phyloP scores from a whole-genome alignment of 2,888 invertebrate genomes.

The Creontiades dilutus region DNA sequence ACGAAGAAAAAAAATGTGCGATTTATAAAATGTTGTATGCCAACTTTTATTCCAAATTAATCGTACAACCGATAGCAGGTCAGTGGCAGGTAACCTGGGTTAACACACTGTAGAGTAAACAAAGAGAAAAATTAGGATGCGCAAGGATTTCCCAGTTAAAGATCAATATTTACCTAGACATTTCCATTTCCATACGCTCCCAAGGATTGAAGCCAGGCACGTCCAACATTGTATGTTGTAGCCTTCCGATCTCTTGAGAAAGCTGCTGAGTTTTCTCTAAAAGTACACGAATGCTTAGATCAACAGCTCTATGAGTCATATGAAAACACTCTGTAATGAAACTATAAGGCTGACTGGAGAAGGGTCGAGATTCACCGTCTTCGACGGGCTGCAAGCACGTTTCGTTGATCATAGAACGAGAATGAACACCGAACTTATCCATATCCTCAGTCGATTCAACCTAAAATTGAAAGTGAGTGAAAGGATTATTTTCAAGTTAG shows the following conservation, averaged over 20 bases:
- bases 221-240: conserved; percentile 80
- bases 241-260: conserved; percentile 84
- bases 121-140: too few species aligned
- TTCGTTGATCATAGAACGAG: conserved; percentile 85
- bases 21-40: too few species aligned
- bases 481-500: not conserved
- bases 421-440: conserved; percentile 83
- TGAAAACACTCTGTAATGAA: conserved; percentile 96
- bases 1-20: too few species aligned
- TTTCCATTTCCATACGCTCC: conserved; percentile 80
- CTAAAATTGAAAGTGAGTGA: conserved; percentile 52
- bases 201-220: conserved; percentile 81
- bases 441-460: conserved; percentile 79
- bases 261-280: conserved; percentile 84
- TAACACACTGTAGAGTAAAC: too few species aligned
- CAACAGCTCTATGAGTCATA: conserved; percentile 90
- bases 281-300: conserved; percentile 86
- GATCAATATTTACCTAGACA: conserved; percentile 72
- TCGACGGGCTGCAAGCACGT: conserved; percentile 88
- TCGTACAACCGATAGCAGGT: too few species aligned
- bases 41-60: too few species aligned
- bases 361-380: conserved; percentile 75
- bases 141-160: too few species aligned
- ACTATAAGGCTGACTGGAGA: conserved; percentile 78
- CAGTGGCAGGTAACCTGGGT: too few species aligned